Evolutionary conservation across 2,113 vertebrate genomes (phyloP).

Genomic region (Hystrix cristata): DNA sequence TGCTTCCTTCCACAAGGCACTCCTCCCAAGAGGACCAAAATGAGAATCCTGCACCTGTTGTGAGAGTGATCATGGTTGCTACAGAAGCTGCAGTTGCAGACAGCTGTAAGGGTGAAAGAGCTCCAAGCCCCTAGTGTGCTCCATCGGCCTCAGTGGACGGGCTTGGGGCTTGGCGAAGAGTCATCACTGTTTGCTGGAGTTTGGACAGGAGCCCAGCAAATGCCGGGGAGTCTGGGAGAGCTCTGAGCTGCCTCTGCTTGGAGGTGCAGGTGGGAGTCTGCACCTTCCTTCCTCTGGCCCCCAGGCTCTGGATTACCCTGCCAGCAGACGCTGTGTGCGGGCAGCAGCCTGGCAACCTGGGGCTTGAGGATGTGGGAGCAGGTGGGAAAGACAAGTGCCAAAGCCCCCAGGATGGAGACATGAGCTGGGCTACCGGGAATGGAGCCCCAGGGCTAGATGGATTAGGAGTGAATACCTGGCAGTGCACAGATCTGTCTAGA

Average conservation of each 20-base stretch:
- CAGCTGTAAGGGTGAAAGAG: not conserved
- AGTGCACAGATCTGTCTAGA: not conserved
- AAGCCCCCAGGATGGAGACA: conserved; percentile 65
- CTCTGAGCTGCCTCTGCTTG: conserved; percentile 39
- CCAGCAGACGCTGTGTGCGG: conserved; percentile 57
- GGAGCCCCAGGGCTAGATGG: conserved; percentile 52
- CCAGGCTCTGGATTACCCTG: conserved; percentile 28
- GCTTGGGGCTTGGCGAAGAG: not conserved
- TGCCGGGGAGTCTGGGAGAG: conserved; percentile 55
- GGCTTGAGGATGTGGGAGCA: conserved; percentile 61
- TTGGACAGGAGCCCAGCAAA: conserved; percentile 74
- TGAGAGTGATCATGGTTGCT: not conserved
- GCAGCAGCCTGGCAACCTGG: conserved; percentile 66
- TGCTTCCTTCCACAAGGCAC: not conserved
- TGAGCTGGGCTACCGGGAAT: conserved; percentile 80
- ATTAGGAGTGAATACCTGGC: not conserved
- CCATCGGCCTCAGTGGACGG: not conserved
- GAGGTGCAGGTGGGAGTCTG: conserved; percentile 60
- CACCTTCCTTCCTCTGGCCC: not conserved
- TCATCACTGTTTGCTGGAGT: conserved; percentile 50
- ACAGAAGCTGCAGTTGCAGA: not conserved
- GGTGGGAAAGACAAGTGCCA: conserved; percentile 46
- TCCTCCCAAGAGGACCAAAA: not conserved
- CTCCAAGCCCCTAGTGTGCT: not conserved
- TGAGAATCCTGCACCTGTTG: not conserved